Evolutionary conservation across 2,797 vertebrate genomes (phyloP).

Genomic region (Darevskia nairensis): DNA sequence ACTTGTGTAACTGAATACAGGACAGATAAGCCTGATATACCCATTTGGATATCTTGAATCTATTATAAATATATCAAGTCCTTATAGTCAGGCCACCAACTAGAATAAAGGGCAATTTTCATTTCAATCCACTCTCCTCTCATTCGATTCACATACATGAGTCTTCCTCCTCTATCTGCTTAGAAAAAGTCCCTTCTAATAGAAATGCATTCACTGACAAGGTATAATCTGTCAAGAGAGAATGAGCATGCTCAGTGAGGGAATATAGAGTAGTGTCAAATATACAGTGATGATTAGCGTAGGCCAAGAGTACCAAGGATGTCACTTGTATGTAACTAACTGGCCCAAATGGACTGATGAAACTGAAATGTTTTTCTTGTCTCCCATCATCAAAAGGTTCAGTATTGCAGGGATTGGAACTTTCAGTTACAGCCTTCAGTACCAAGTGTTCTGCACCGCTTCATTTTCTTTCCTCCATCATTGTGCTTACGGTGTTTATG

Average conservation of each 20-base stretch:
- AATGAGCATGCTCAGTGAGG: not conserved
- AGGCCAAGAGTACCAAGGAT: too few relatives aligned
- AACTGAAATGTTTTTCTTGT: too few relatives aligned
- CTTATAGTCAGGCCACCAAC: not conserved
- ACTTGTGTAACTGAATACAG: not conserved
- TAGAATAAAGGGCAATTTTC: not conserved
- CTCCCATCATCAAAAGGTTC: too few relatives aligned
- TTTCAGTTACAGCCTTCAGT: too few relatives aligned
- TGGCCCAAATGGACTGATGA: too few relatives aligned
- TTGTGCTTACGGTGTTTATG: not conserved
- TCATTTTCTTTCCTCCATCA: not conserved
- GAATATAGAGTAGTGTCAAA: too few relatives aligned
- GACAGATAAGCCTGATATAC: not conserved
- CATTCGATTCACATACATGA: not conserved
- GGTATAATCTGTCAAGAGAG: not conserved
- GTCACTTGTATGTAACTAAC: too few relatives aligned
- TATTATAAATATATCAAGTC: not conserved
- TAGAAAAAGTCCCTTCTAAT: slow-evolving; percentile 6
- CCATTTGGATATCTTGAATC: not conserved
- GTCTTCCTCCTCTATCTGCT: not conserved
- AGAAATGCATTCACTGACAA: not conserved
- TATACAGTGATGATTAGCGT: too few relatives aligned
- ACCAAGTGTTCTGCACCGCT: too few relatives aligned
- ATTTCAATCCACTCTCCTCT: not conserved
- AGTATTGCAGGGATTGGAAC: too few relatives aligned